Evolutionary conservation across 92 coral and sea anemone species (phyloP).

Genomic region (Isaurus tuberculatus): DNA sequence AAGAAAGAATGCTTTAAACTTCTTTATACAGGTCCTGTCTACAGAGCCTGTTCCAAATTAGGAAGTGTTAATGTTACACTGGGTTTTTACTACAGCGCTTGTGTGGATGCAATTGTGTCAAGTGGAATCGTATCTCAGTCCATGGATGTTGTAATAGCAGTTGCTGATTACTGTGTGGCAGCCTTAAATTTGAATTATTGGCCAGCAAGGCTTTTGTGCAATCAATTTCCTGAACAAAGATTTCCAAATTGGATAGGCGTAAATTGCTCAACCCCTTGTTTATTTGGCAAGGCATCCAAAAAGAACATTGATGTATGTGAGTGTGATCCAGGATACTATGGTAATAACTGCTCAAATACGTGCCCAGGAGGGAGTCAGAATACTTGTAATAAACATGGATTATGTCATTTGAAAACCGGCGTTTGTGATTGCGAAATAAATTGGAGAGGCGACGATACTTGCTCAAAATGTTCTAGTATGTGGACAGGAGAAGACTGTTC

Average conservation of each 20-base stretch:
- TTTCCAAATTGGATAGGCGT: conserved; percentile 75
- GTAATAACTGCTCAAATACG: conserved; percentile 54
- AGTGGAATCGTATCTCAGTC: conserved; percentile 53
- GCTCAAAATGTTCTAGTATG: conserved; percentile 56
- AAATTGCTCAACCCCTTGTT: conserved; percentile 57
- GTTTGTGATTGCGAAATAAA: conserved; percentile 58
- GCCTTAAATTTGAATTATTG: conserved; percentile 46
- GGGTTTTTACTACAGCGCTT: conserved; percentile 57
- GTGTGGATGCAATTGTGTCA: conserved; percentile 52
- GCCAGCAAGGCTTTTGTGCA: conserved; percentile 70
- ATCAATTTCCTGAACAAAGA: conserved; percentile 59
- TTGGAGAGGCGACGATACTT: conserved; percentile 64
- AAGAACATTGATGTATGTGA: conserved; percentile 53
- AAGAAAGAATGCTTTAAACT: conserved; percentile 46
- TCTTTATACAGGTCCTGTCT: conserved; percentile 51
- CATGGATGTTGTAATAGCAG: conserved; percentile 58
- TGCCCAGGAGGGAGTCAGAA: conserved; percentile 69
- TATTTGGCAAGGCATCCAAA: conserved; percentile 59
- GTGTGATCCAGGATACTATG: conserved; percentile 68
- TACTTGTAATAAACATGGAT: conserved; percentile 65
- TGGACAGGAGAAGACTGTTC: conserved; percentile 73
- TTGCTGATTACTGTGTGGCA: conserved; percentile 63
- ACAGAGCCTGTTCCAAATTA: conserved; percentile 45
- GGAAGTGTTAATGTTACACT: conserved; percentile 50
- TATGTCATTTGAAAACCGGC: conserved; percentile 57